Evolutionary conservation across 2,797 vertebrate species (phyloP).

Genomic region (Pelodytes ibericus): DNA sequence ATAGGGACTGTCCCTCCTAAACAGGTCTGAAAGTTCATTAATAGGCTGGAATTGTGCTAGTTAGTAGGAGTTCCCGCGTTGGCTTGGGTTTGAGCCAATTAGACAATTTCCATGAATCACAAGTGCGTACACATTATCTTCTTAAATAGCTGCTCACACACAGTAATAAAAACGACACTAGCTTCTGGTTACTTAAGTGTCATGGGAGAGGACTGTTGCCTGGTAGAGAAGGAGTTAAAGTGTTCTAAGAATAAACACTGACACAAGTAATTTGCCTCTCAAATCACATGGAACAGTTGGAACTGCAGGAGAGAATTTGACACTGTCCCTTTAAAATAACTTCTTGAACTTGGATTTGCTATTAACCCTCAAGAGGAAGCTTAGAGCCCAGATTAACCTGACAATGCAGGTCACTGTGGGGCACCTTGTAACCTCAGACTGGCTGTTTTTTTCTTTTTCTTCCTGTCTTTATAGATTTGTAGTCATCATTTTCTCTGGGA

Average conservation of each 20-base stretch:
- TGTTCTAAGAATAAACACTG: not conserved
- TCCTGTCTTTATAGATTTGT: too few species aligned
- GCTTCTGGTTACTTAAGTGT: too few species aligned
- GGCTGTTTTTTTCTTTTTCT: too few species aligned
- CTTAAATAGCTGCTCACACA: not conserved
- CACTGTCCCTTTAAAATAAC: slow-evolving; percentile 36
- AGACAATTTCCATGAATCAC: not conserved
- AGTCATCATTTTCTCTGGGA: too few species aligned
- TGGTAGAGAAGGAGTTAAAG: not conserved
- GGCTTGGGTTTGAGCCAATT: not conserved
- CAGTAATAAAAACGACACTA: not conserved
- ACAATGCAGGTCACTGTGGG: too few species aligned
- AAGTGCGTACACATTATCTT: not conserved
- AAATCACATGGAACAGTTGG: not conserved
- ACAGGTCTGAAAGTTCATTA: too few species aligned
- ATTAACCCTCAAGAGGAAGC: not conserved
- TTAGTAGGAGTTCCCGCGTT: not conserved
- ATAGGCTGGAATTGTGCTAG: too few species aligned
- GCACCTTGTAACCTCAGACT: too few species aligned
- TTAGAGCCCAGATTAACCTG: too few species aligned
- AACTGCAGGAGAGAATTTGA: not conserved
- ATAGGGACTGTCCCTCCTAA: too few species aligned
- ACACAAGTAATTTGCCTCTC: not conserved
- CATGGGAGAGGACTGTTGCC: not conserved
- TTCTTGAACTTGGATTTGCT: not conserved